phyloP scores from a whole-genome alignment of 1,140 invertebrate species.

The Meloidogyne chitwoodi region DNA sequence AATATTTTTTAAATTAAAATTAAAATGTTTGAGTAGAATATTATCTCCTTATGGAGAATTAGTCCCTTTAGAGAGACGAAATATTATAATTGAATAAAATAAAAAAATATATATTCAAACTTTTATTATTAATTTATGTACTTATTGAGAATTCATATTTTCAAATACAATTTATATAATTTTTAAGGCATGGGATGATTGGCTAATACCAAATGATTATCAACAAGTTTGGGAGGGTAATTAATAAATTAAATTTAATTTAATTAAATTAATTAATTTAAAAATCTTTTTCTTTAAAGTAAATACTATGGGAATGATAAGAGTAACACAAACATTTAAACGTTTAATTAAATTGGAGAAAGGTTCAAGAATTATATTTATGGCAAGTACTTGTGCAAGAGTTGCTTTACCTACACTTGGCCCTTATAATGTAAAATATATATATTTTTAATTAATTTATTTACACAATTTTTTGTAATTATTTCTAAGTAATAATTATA shows the following conservation, averaged over 20 bases:
- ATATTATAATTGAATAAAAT: too few relatives aligned
- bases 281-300: not conserved
- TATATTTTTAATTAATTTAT: not conserved
- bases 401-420: conserved; percentile 15
- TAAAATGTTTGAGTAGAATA: not conserved
- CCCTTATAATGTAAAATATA: conserved; percentile 17
- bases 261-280: not conserved
- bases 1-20: not conserved
- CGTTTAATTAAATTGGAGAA: conserved; percentile 26
- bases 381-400: conserved; percentile 24
- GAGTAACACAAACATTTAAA: conserved; percentile 41
- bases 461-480: too few relatives aligned
- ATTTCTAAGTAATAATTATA: too few relatives aligned
- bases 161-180: too few relatives aligned
- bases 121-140: too few relatives aligned
- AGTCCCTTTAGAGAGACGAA: too few relatives aligned
- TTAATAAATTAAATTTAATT: not conserved
- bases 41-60: too few relatives aligned
- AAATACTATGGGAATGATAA: conserved; percentile 34
- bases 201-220: conserved; percentile 30
- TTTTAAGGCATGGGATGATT: conserved; percentile 30
- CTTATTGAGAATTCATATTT: too few relatives aligned
- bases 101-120: too few relatives aligned
- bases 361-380: conserved; percentile 25
- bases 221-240: conserved; percentile 15